Evolutionary conservation across 2,113 vertebrate species (phyloP).

Genomic region (Phrynosoma blainvillii): DNA sequence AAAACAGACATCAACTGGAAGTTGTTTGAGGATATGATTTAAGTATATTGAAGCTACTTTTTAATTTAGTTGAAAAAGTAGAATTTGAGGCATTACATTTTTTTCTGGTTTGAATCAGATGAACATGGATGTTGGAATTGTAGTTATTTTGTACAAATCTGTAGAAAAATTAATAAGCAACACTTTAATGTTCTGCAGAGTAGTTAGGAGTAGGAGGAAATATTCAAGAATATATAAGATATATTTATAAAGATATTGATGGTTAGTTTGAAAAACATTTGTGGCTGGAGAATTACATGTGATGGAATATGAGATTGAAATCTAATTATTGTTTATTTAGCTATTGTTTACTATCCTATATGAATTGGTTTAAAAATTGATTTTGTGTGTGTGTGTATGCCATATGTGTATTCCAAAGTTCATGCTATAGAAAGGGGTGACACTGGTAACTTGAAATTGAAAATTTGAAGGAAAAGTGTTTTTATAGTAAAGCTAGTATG

Average conservation of each 20-base stretch:
- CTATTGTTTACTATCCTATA: neutral
- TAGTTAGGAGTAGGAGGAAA: neutral
- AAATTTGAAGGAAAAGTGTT: neutral
- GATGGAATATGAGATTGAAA: neutral
- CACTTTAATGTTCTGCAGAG: neutral
- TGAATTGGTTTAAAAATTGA: neutral
- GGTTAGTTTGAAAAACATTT: neutral
- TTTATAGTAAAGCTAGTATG: neutral
- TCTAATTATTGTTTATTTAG: neutral
- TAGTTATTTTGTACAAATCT: neutral
- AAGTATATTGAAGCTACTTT: constrained; percentile 16
- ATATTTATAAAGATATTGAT: neutral
- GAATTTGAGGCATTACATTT: neutral
- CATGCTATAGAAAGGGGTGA: constrained; percentile 13
- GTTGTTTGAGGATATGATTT: constrained; percentile 21
- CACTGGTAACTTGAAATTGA: constrained; percentile 5
- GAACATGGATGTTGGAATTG: neutral
- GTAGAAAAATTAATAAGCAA: neutral
- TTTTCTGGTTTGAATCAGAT: neutral
- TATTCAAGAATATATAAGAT: neutral
- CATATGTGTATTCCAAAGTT: neutral
- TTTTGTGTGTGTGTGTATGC: neutral
- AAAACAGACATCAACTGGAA: neutral
- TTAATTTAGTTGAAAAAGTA: neutral
- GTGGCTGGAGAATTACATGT: neutral